phyloP scores from a whole-genome alignment of 2,113 vertebrate genomes.

The Forbesichthys papilliferus region DNA sequence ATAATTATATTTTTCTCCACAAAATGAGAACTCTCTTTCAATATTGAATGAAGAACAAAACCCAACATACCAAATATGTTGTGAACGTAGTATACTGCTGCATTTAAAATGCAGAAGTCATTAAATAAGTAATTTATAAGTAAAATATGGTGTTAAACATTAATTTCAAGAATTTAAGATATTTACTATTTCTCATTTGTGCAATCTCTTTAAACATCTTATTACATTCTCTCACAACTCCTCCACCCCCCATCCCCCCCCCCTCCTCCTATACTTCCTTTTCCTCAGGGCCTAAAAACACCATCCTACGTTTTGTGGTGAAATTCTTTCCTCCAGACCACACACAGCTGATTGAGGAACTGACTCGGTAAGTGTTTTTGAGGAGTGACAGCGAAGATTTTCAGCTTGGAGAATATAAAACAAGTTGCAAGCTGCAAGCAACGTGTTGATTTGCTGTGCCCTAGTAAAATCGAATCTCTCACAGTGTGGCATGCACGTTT shows the following conservation, averaged over 20 bases:
- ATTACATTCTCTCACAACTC: neutral
- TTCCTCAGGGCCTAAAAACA: constrained; percentile 87
- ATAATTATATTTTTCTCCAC: too few relatives aligned
- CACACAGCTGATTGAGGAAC: constrained; percentile 91
- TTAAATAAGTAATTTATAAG: too few relatives aligned
- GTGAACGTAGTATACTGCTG: too few relatives aligned
- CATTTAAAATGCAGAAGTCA: too few relatives aligned
- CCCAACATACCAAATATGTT: too few relatives aligned
- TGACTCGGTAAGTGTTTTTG: constrained; percentile 85
- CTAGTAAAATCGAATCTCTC: too few relatives aligned
- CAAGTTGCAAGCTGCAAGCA: neutral
- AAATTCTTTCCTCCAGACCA: constrained; percentile 99
- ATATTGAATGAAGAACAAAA: too few relatives aligned
- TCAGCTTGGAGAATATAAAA: neutral
- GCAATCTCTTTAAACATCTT: neutral
- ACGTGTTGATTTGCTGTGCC: too few relatives aligned
- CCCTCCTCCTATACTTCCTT: neutral
- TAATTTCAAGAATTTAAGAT: neutral
- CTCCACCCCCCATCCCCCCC: neutral
- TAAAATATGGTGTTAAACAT: too few relatives aligned
- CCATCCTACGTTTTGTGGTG: constrained; percentile 93
- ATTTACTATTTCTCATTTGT: too few relatives aligned
- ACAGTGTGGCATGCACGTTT: too few relatives aligned
- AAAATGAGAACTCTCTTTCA: too few relatives aligned
- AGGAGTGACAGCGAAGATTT: neutral